Evolutionary conservation across 2,797 vertebrate species (phyloP), one percentile per base, ranked within the genome.

Genomic region (Anas flavirostris): DNA sequence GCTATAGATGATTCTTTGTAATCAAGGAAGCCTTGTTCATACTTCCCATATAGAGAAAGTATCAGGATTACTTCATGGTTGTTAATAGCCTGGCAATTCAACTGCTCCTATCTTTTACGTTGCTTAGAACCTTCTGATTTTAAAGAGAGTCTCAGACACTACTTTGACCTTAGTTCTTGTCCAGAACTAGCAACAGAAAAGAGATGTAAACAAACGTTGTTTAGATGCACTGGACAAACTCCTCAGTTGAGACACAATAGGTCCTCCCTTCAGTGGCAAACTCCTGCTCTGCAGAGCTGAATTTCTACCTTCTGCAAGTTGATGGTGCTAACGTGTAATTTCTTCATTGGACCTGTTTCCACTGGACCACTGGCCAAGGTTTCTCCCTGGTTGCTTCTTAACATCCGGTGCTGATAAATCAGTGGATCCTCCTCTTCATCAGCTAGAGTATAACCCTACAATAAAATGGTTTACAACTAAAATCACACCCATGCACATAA

Each of bases 271-370:
- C 37, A 72, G 50, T 0, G 84, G 46, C 33, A 29, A 69, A 66
- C 28, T 55, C 43, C 16, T 1, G 1, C 18, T 25, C 1, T 13
- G 29, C 26, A 39, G 18, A 2, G 4, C 16, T 81, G 31, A 39
- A 9, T 7, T 69, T 91, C 62, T 85, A 99, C 99, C 99, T 99
- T 99, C 96, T 99, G 99, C 59, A 99, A 98, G 66, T 99, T 99
- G 31, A 99, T 99, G 46, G 99, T 99, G 98, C 99, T 99, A 97
- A 99, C 99, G 0, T 99, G 99, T 16, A 99, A 97, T 92, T 99
- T 99, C 97, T 99, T 99, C 99, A 99, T 99, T 11, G 99, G 99
- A 23, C 99, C 99, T 0, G 99, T 98, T 92, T 99, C 99, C 63
- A 99, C 98, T 2, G 99, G 99, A 35, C 99, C 99, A 44, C 98